Percentiles rank a stretch among this genome's conserved stretches.
phyloP scores from a whole-genome alignment of 2,888 invertebrate genomes.

The Asteroscopus sphinx region DNA sequence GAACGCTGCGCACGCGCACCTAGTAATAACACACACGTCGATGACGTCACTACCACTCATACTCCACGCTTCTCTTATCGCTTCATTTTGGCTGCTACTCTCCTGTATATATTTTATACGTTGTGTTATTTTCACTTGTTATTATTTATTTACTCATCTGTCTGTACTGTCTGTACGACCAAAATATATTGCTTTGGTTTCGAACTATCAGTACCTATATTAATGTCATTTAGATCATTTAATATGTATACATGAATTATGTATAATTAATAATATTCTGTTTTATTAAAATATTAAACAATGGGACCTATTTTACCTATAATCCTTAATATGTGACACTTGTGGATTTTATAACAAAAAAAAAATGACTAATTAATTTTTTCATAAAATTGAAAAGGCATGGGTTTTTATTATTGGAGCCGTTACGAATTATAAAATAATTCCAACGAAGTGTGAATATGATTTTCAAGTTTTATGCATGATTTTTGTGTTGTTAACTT shows the following conservation, averaged over 20 bases:
- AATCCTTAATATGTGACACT: slow-evolving; percentile 22
- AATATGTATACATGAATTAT: slow-evolving; percentile 15
- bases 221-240: slow-evolving; percentile 26
- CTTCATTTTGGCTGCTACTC: slow-evolving; percentile 73
- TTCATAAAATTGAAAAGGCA: slow-evolving; percentile 33
- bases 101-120: slow-evolving; percentile 73
- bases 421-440: slow-evolving; percentile 1
- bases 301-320: slow-evolving; percentile 12
- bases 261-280: slow-evolving; percentile 15
- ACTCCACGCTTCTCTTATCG: slow-evolving; percentile 74
- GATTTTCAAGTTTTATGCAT: slow-evolving; percentile 49
- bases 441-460: slow-evolving; percentile 18
- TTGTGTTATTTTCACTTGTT: slow-evolving; percentile 56
- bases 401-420: slow-evolving; percentile 36
- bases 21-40: slow-evolving; percentile 68
- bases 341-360: slow-evolving; percentile 38
- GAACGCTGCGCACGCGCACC: slow-evolving; percentile 67
- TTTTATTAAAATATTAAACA: slow-evolving; percentile 14
- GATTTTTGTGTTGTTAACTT: slow-evolving; percentile 53
- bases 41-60: slow-evolving; percentile 66
- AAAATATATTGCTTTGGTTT: slow-evolving; percentile 76
- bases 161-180: slow-evolving; percentile 65
- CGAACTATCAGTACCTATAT: slow-evolving; percentile 20
- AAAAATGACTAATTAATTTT: slow-evolving; percentile 25
- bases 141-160: slow-evolving; percentile 54